These are phyloP conservation scores for Meganola albula DNA, from an alignment of 2,888 invertebrate species.

Conservation along the genomic window DNA sequence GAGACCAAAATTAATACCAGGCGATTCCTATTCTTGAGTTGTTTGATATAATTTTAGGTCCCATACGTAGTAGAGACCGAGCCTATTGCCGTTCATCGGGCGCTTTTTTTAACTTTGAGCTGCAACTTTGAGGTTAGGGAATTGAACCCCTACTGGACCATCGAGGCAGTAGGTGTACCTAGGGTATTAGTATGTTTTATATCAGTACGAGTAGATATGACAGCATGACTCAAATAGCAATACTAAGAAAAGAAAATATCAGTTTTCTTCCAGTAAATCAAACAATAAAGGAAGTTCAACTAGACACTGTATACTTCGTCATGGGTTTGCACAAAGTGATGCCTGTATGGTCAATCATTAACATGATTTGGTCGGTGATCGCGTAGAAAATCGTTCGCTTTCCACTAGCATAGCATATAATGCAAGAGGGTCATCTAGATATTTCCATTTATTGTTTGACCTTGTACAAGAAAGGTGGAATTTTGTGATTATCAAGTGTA, in stretches of 20 bases:
- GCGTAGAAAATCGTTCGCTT: slow-evolving; percentile 59
- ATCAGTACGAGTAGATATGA: too few relatives aligned
- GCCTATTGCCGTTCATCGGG: too few relatives aligned
- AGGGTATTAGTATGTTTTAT: too few relatives aligned
- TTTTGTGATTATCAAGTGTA: slow-evolving; percentile 16
- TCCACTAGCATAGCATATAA: slow-evolving; percentile 52
- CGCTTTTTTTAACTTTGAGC: too few relatives aligned
- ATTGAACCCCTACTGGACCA: too few relatives aligned
- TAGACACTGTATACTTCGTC: slow-evolving; percentile 31
- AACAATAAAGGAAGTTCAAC: slow-evolving; percentile 15
- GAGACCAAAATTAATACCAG: too few relatives aligned
- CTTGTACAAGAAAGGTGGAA: slow-evolving; percentile 35
- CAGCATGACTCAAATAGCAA: too few relatives aligned
- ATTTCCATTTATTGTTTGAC: slow-evolving; percentile 45
- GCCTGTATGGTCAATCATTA: slow-evolving; percentile 46
- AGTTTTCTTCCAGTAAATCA: slow-evolving; percentile 12
- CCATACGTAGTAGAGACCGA: too few relatives aligned
- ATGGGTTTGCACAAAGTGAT: slow-evolving; percentile 45
- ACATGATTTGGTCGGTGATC: slow-evolving; percentile 58
- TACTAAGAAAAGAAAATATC: slow-evolving; percentile 10
- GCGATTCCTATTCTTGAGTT: too few relatives aligned
- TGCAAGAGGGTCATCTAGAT: slow-evolving; percentile 38
- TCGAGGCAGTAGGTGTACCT: too few relatives aligned
- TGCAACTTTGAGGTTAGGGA: too few relatives aligned
- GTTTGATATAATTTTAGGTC: too few relatives aligned